Evolutionary conservation across 2,797 vertebrate genomes (phyloP), one percentile per base, ranked within the genome.

Genomic region (Pangasius mekongensis): DNA sequence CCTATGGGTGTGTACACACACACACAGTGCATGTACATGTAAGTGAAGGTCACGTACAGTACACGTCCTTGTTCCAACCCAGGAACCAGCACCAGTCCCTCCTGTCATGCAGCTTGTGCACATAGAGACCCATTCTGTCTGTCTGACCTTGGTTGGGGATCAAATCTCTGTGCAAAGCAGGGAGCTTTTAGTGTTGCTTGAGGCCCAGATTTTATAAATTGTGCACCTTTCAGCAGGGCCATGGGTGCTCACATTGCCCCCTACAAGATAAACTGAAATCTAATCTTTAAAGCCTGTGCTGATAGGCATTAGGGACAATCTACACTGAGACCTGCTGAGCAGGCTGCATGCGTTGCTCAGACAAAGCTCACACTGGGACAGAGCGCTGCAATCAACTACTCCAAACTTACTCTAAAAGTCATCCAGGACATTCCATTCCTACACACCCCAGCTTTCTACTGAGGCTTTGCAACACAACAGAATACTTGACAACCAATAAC

Each of bases 211-310:
- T 89, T 89, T 83, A 69, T 86, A 76, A 88, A 86, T 84, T 30
- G 60, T 84, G 64, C 86, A 90, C 83, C 87, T 89, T 83, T 78
- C 83, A 69, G 47, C 85, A 47, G 66, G 52, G 22, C 86, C 77
- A 86, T 62, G 76, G 30, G 54, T 77, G 36, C 86, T 85, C 87
- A 47, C 71, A 49, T 24, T 88, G 78, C 85, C 87, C 60, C 8
- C n/a, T 83, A 78, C 67, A 82, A 89, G 87, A 93, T 89, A 89
- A 91, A 81, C 52, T 56, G 71, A 91, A 91, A 94, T 92, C 92
- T 94, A 90, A 94, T 93, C 93, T 94, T 47, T 39, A 87, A 67
- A 76, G 60, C 67, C 36, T 67, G 49, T 22, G 83, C 71, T 83
- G 89, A 94, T 93, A 92, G 62, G 80, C 90, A 87, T 30, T 18